Evolutionary conservation across 2,797 vertebrate genomes (phyloP).

Genomic region (Sciurus vulgaris): DNA sequence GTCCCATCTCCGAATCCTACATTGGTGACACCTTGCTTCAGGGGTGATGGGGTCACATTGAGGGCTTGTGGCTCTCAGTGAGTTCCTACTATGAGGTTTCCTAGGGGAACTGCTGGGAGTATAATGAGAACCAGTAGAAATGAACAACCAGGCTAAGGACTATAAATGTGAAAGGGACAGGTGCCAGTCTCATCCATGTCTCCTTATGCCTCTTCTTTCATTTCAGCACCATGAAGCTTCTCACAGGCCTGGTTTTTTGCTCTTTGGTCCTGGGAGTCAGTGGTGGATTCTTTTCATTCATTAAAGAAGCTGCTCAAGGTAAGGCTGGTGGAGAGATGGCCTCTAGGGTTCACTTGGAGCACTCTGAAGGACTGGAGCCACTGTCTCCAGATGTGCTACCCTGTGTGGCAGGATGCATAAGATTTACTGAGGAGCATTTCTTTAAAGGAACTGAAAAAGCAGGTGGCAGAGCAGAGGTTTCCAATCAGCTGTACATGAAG

Average conservation of each 20-base stretch:
- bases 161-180: too few relatives aligned
- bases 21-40: background rate
- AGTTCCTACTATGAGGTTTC: background rate
- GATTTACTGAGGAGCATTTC: background rate
- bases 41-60: background rate
- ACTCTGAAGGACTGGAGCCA: background rate
- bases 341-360: background rate
- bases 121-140: background rate
- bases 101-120: background rate
- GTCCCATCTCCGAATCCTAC: background rate
- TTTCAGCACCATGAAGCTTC: slow-evolving; percentile 79
- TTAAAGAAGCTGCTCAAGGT: background rate
- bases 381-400: background rate
- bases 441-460: background rate
- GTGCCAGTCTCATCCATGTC: too few relatives aligned
- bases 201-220: background rate
- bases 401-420: background rate
- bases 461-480: background rate
- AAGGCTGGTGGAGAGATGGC: background rate
- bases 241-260: slow-evolving; percentile 1
- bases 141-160: background rate
- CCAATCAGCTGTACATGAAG: background rate
- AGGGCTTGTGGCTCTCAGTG: background rate
- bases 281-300: background rate
- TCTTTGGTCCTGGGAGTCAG: slow-evolving; percentile 48